These are phyloP conservation scores for Ifrita kowaldi DNA, from an alignment of 2,113 vertebrate genomes.

Conservation along the genomic window DNA sequence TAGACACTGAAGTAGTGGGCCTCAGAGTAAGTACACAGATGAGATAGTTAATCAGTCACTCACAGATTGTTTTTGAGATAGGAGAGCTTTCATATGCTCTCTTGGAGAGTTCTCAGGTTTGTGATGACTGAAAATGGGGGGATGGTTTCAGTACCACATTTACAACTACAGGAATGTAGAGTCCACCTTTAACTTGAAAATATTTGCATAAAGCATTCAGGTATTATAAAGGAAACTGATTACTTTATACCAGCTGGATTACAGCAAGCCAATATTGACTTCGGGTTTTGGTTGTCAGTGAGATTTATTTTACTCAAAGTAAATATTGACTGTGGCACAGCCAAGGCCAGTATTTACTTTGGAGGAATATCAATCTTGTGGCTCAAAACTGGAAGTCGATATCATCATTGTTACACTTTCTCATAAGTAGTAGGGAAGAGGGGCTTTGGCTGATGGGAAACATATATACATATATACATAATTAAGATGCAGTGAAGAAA, in stretches of 20 bases:
- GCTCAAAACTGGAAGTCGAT: constrained; percentile 38
- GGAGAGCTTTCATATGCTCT: not conserved
- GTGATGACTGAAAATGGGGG: not conserved
- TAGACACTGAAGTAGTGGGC: not conserved
- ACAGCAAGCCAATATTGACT: constrained; percentile 43
- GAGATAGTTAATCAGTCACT: constrained; percentile 52
- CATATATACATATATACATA: not conserved
- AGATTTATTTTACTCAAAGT: constrained; percentile 45
- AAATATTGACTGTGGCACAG: constrained; percentile 49
- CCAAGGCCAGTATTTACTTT: constrained; percentile 40
- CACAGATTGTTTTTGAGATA: not conserved
- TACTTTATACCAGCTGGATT: constrained; percentile 41
- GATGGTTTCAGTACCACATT: not conserved
- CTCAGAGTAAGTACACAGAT: not conserved
- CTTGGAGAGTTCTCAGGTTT: not conserved
- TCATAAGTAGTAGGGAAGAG: not conserved
- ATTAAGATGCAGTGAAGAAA: not conserved
- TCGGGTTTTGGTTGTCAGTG: constrained; percentile 46
- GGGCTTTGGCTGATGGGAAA: not conserved
- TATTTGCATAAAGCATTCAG: constrained; percentile 31
- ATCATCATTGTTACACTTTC: constrained; percentile 26
- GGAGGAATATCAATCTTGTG: constrained; percentile 44
- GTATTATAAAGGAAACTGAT: constrained; percentile 32
- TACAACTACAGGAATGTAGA: not conserved
- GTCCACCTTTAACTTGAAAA: constrained; percentile 6